These are phyloP conservation scores for Chloroceryle aenea DNA, from an alignment of 2,113 vertebrate species.

Conservation along the genomic window DNA sequence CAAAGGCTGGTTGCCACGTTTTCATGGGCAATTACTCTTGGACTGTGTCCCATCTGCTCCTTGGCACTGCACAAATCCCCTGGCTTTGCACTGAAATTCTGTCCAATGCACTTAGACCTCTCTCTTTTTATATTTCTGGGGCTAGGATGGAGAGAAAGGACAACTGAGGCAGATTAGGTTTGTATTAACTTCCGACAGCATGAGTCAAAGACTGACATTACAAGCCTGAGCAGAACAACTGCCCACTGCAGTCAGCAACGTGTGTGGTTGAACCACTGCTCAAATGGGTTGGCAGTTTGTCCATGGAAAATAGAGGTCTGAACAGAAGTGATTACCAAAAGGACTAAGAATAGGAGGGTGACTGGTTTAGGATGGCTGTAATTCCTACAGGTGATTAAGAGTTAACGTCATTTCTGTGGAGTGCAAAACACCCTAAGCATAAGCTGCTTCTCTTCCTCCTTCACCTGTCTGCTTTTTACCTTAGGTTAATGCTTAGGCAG, in stretches of 20 bases:
- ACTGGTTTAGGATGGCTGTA: background rate
- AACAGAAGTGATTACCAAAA: background rate
- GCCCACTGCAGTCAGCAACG: rapidly evolving
- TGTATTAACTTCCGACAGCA: background rate
- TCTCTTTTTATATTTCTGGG: background rate
- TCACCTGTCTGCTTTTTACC: background rate
- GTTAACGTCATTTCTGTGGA: background rate
- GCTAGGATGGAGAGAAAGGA: background rate
- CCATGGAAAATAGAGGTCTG: background rate
- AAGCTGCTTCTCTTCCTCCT: background rate
- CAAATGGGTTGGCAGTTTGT: background rate
- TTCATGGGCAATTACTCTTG: background rate
- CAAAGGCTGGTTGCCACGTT: background rate
- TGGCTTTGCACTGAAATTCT: background rate
- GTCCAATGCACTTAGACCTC: background rate
- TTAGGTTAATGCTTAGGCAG: background rate
- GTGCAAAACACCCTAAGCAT: background rate
- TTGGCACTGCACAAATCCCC: background rate
- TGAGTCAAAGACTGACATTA: background rate
- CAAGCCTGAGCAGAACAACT: background rate
- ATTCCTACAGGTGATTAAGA: background rate
- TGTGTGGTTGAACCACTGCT: background rate
- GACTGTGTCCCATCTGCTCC: rapidly evolving
- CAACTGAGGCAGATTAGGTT: background rate
- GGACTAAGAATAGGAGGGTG: background rate